phyloP scores from a whole-genome alignment of 2,888 invertebrate genomes.

The Drosophila algonquin region DNA sequence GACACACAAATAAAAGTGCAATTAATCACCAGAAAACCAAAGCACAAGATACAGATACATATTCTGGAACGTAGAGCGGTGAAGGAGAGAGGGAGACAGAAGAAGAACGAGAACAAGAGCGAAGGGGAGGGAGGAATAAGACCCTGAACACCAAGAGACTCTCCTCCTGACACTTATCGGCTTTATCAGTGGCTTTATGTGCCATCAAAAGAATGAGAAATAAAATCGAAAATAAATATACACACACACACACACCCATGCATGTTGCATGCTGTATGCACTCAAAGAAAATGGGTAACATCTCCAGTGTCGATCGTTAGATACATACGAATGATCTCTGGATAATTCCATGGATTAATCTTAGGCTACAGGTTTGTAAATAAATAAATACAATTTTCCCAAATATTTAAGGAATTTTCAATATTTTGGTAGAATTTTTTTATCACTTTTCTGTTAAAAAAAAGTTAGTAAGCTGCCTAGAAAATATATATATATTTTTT shows the following conservation, averaged over 20 bases:
- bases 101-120: conserved; percentile 14
- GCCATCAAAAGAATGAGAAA: conserved; percentile 22
- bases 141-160: conserved; percentile 37
- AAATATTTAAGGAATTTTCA: too few relatives aligned
- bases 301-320: conserved; percentile 13
- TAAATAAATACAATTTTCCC: too few relatives aligned
- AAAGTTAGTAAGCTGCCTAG: too few relatives aligned
- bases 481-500: too few relatives aligned
- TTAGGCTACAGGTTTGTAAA: too few relatives aligned
- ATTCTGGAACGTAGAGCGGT: background rate
- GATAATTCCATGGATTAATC: too few relatives aligned
- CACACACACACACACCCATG: conserved; percentile 5
- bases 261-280: background rate
- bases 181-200: conserved; percentile 66
- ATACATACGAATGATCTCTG: too few relatives aligned
- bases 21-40: conserved; percentile 54
- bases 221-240: conserved; percentile 26
- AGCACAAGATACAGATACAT: background rate
- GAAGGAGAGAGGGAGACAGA: conserved; percentile 1
- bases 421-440: too few relatives aligned
- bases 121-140: background rate
- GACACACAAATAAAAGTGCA: conserved; percentile 57
- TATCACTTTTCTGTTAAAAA: too few relatives aligned
- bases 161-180: conserved; percentile 75
- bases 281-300: background rate